Evolutionary conservation across 2,888 invertebrate species (phyloP).

Genomic region (Metacarcinus magister): DNA sequence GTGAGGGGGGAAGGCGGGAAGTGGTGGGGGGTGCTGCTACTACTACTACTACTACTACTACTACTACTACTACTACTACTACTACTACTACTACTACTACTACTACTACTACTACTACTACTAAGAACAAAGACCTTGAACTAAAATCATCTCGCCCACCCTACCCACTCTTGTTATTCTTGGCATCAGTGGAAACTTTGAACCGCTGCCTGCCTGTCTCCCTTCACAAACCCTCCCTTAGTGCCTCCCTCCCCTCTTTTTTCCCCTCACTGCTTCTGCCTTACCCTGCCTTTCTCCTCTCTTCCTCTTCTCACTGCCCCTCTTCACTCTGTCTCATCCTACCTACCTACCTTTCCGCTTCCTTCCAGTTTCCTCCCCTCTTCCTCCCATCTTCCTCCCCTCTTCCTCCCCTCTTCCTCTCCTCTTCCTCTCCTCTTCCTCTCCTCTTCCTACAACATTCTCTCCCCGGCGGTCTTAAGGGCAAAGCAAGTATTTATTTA

Average conservation of each 20-base stretch:
- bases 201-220: background rate
- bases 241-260: background rate
- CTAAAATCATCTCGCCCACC: background rate
- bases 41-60: constrained; percentile 19
- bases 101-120: constrained; percentile 9
- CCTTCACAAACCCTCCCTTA: background rate
- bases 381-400: background rate
- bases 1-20: background rate
- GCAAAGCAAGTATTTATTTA: no score
- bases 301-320: background rate
- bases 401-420: background rate
- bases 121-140: background rate
- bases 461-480: background rate
- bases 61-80: constrained; percentile 28
- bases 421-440: background rate
- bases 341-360: background rate
- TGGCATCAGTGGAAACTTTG: background rate
- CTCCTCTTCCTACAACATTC: background rate
- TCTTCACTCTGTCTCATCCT: background rate
- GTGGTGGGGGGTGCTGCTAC: background rate
- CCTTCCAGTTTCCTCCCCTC: background rate
- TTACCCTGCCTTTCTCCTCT: background rate
- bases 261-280: background rate
- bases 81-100: constrained; percentile 34
- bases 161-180: background rate